phyloP scores from a whole-genome alignment of 2,113 vertebrate species.

The Sminthopsis crassicaudata region DNA sequence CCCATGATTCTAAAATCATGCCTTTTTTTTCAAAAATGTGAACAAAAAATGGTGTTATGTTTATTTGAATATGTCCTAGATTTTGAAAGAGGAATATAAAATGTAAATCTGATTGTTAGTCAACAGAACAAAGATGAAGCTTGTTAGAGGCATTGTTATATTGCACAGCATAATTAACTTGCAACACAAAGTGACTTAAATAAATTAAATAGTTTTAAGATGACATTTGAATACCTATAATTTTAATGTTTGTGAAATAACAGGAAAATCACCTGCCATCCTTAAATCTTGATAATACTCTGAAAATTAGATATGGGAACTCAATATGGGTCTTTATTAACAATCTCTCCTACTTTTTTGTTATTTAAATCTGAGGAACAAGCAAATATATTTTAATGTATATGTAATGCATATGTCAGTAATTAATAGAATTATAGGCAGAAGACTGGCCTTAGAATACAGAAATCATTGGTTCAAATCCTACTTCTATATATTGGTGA shows the following conservation, averaged over 20 bases:
- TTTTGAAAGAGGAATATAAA: slow-evolving; percentile 23
- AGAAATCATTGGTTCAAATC: too few species aligned
- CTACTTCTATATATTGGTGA: too few species aligned
- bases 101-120: slow-evolving; percentile 44
- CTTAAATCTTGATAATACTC: slow-evolving; percentile 22
- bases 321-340: not conserved
- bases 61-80: slow-evolving; percentile 16
- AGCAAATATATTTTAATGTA: too few species aligned
- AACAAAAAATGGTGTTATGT: not conserved
- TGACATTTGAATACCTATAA: slow-evolving; percentile 50
- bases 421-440: too few species aligned
- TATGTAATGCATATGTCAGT: too few species aligned
- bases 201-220: slow-evolving; percentile 52
- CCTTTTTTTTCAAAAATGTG: slow-evolving; percentile 14
- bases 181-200: slow-evolving; percentile 52
- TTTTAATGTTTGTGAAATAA: slow-evolving; percentile 62
- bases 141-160: slow-evolving; percentile 19
- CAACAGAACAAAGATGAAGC: slow-evolving; percentile 37
- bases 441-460: too few species aligned
- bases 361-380: too few species aligned
- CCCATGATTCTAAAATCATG: not conserved
- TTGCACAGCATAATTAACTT: slow-evolving; percentile 38
- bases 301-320: not conserved
- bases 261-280: slow-evolving; percentile 11
- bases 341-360: not conserved